Evolutionary conservation across 2,888 invertebrate species (phyloP).

Genomic region (Flexamia atlantica): DNA sequence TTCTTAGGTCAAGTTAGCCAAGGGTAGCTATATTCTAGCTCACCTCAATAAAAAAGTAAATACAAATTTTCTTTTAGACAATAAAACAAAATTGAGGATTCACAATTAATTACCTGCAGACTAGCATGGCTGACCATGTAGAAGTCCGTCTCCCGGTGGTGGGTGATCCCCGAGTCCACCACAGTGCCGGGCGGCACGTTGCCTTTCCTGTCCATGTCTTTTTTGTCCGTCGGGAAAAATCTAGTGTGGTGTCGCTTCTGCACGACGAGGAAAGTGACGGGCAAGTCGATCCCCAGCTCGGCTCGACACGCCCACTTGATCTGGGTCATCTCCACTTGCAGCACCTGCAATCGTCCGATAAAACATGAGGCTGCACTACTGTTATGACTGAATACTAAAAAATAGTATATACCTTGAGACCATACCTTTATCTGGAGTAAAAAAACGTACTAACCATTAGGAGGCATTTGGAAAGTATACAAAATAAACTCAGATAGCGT

Average conservation of each 20-base stretch:
- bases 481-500: too few species aligned
- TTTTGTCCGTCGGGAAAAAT: constrained; percentile 74
- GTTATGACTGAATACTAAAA: too few species aligned
- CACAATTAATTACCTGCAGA: constrained; percentile 74
- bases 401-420: too few species aligned
- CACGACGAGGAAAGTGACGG: constrained; percentile 94
- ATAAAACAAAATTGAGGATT: too few species aligned
- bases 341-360: constrained; percentile 77
- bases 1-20: too few species aligned
- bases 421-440: too few species aligned
- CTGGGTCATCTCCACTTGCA: constrained; percentile 81
- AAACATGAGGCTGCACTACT: too few species aligned
- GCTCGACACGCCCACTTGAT: constrained; percentile 85
- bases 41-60: too few species aligned
- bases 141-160: constrained; percentile 92
- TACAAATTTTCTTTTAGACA: too few species aligned
- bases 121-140: constrained; percentile 86
- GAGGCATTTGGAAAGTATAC: too few species aligned
- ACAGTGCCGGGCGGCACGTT: constrained; percentile 91
- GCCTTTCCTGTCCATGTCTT: constrained; percentile 69
- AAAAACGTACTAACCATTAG: too few species aligned
- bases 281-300: constrained; percentile 80
- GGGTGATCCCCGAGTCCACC: constrained; percentile 91
- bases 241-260: constrained; percentile 98
- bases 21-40: too few species aligned